phyloP scores from a whole-genome alignment of 1,140 invertebrate species.

The Anthonomus grandis region DNA sequence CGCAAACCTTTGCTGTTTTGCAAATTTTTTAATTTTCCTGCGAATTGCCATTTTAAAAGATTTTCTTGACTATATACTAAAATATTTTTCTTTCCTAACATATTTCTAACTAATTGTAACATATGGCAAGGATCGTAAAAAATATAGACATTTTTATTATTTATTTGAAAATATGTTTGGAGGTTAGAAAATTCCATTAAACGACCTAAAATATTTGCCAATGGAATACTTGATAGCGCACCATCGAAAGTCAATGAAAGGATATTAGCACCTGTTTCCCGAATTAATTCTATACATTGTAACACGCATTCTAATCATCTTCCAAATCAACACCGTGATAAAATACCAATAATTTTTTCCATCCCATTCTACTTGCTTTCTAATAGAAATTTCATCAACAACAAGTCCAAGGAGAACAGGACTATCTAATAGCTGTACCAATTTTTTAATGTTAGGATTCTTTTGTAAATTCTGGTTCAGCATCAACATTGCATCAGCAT shows the following conservation, averaged over 20 bases:
- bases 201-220: constrained; percentile 7
- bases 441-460: constrained; percentile 18
- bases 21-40: constrained; percentile 2
- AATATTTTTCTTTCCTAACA: constrained; percentile 14
- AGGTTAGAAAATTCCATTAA: constrained; percentile 8
- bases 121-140: constrained; percentile 19
- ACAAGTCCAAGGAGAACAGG: constrained; percentile 12
- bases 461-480: constrained; percentile 20
- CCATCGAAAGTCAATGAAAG: constrained; percentile 17
- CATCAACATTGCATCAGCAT: constrained; percentile 42
- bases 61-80: constrained; percentile 1
- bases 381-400: constrained; percentile 23
- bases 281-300: constrained; percentile 9
- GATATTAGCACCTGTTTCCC: constrained; percentile 3
- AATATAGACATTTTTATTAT: constrained; percentile 2
- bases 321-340: constrained; percentile 14
- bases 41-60: constrained; percentile 8
- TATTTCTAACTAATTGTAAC: constrained; percentile 24
- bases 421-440: not conserved
- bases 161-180: constrained; percentile 7
- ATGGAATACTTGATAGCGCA: not conserved
- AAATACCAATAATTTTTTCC: constrained; percentile 11
- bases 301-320: constrained; percentile 1
- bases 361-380: constrained; percentile 13
- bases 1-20: constrained; percentile 5